Evolutionary conservation across 2,888 invertebrate species (phyloP).

Genomic region (Tetragnatha montana): DNA sequence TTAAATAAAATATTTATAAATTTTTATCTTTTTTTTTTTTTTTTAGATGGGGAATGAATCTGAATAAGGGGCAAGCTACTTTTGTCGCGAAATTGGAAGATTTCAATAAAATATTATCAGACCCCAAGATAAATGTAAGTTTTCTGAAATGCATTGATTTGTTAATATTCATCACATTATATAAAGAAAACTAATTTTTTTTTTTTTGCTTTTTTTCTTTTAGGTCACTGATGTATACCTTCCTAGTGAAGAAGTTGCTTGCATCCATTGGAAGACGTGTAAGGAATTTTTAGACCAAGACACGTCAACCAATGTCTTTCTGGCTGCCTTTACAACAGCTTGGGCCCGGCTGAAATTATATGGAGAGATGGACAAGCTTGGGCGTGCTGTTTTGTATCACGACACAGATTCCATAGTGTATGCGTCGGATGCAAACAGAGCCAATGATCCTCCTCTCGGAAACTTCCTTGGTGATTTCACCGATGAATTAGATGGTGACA

Average conservation of each 20-base stretch:
- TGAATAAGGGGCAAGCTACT: neutral
- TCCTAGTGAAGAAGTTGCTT: no score
- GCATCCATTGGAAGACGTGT: neutral
- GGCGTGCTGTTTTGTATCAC: neutral
- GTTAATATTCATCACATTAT: no score
- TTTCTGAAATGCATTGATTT: no score
- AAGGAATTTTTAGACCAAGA: neutral
- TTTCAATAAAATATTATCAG: constrained; percentile 1
- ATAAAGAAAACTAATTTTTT: no score
- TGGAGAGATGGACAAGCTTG: neutral
- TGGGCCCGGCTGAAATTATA: neutral
- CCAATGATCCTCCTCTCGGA: neutral
- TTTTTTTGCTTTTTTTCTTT: no score
- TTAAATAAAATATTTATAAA: no score
- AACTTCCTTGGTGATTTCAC: constrained; percentile 9
- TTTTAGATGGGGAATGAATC: constrained; percentile 35
- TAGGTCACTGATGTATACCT: no score
- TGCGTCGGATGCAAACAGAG: no score
- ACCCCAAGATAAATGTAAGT: no score
- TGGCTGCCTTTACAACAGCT: constrained; percentile 2
- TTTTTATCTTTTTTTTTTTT: no score
- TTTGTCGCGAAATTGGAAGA: neutral
- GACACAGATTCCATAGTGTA: constrained; percentile 2
- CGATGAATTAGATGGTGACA: neutral
- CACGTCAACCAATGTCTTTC: neutral